Conservation (phyloP, 37 sponge, comb jelly and placozoan genomes). For the Geodia barretti region DNA sequence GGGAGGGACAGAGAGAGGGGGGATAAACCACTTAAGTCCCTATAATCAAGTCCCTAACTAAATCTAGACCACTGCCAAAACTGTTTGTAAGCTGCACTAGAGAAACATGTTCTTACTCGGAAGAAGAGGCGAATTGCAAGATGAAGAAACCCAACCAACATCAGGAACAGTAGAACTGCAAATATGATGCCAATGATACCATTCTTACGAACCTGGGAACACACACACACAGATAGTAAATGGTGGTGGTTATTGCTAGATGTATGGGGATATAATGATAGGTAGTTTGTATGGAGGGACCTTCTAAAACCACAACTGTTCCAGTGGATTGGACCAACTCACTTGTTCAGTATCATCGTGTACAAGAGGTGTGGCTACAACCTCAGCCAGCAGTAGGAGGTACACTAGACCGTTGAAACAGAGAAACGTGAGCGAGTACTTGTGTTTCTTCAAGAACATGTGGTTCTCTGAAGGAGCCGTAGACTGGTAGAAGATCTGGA, state of each 20-base stretch:
- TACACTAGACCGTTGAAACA: conserved; percentile 59
- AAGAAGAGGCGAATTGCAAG: conserved; percentile 64
- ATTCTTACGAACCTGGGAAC: conserved; percentile 34
- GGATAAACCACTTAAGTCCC: too few relatives aligned
- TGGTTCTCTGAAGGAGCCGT: neutral
- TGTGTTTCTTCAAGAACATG: conserved; percentile 40
- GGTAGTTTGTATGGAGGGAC: too few relatives aligned
- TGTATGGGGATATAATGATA: too few relatives aligned
- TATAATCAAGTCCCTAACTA: too few relatives aligned
- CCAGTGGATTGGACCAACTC: too few relatives aligned
- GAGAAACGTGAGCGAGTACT: conserved; percentile 39
- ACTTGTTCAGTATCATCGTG: conserved; percentile 52
- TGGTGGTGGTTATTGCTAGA: too few relatives aligned
- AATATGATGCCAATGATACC: conserved; percentile 58
- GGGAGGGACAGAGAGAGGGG: neutral
- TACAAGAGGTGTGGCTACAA: conserved; percentile 75
- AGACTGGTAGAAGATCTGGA: conserved; percentile 49
- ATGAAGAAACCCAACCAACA: conserved; percentile 63
- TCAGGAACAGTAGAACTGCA: conserved; percentile 47
- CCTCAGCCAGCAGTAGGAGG: conserved; percentile 53
- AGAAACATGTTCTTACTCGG: conserved; percentile 49
- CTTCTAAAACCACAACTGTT: too few relatives aligned
- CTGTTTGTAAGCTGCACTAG: too few relatives aligned
- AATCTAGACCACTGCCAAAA: too few relatives aligned
- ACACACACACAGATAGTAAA: too few relatives aligned